Conservation (phyloP, 2,888 invertebrate species). For the Ormyrus pomaceus region DNA sequence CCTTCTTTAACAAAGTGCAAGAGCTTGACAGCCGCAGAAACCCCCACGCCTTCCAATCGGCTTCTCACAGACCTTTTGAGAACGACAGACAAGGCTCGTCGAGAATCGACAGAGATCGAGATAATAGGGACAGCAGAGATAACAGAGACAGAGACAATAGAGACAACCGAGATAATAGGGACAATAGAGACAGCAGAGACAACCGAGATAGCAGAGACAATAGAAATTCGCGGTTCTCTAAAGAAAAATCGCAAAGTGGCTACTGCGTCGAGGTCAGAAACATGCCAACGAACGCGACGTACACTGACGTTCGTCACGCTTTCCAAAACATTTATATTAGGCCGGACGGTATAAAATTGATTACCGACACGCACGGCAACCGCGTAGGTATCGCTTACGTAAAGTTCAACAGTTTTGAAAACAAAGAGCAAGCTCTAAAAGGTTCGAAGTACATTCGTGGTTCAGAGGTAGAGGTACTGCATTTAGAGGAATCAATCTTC, state of each 20-base stretch:
- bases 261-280: slow-evolving; percentile 85
- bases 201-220: neutral
- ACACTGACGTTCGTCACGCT: slow-evolving; percentile 88
- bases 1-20: slow-evolving; percentile 68
- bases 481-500: slow-evolving; percentile 84
- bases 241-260: slow-evolving; percentile 60
- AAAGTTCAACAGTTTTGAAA: slow-evolving; percentile 84
- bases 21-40: slow-evolving; percentile 79
- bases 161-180: slow-evolving; percentile 20
- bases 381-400: slow-evolving; percentile 89
- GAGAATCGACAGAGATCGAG: slow-evolving; percentile 32
- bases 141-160: slow-evolving; percentile 23
- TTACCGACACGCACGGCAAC: slow-evolving; percentile 87
- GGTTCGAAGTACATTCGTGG: slow-evolving; percentile 81
- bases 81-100: slow-evolving; percentile 61
- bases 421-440: slow-evolving; percentile 84
- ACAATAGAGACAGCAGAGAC: slow-evolving; percentile 26
- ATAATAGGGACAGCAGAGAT: slow-evolving; percentile 19
- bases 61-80: slow-evolving; percentile 60
- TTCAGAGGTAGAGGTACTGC: slow-evolving; percentile 81
- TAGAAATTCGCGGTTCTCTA: slow-evolving; percentile 48
- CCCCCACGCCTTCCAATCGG: slow-evolving; percentile 78
- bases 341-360: slow-evolving; percentile 90
- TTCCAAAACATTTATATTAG: slow-evolving; percentile 87
- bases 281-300: slow-evolving; percentile 85